phyloP scores from a whole-genome alignment of 2,888 invertebrate genomes.

The Orthonevra nobilis region DNA sequence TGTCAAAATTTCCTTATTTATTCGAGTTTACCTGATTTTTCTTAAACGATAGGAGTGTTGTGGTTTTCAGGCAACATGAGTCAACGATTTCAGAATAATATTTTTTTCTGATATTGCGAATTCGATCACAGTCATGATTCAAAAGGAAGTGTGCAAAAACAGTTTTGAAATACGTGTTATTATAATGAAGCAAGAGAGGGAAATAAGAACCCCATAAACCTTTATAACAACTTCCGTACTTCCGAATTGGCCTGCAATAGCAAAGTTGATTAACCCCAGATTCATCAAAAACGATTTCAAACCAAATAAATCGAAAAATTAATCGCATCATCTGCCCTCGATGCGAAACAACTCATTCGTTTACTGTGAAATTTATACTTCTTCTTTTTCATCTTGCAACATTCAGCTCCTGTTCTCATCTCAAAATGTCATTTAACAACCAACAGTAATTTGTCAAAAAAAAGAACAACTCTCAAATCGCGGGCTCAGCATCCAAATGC shows the following conservation, averaged over 20 bases:
- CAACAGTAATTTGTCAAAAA: slow-evolving; percentile 64
- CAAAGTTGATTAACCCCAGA: slow-evolving; percentile 26
- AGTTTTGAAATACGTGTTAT: too few species aligned
- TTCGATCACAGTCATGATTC: too few species aligned
- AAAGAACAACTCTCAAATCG: slow-evolving; percentile 19
- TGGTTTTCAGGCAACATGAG: too few species aligned
- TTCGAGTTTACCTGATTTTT: too few species aligned
- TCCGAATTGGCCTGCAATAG: neutral
- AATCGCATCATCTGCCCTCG: slow-evolving; percentile 45
- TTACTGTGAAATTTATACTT: neutral
- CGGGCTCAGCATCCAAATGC: neutral
- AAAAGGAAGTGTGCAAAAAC: too few species aligned
- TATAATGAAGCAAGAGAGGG: too few species aligned
- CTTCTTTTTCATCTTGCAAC: slow-evolving; percentile 3
- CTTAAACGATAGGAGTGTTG: too few species aligned
- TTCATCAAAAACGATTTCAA: slow-evolving; percentile 27
- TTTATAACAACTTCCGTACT: neutral
- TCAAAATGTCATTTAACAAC: slow-evolving; percentile 45
- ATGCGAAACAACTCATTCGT: slow-evolving; percentile 31
- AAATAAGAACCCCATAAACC: too few species aligned
- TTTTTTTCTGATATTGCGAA: too few species aligned
- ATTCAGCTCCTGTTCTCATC: slow-evolving; percentile 21
- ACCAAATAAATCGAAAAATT: slow-evolving; percentile 47
- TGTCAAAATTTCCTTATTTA: too few species aligned
- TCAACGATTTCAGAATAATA: too few species aligned